phyloP scores from a whole-genome alignment of 2,888 invertebrate genomes.

The Chalcosyrphus nemorum region DNA sequence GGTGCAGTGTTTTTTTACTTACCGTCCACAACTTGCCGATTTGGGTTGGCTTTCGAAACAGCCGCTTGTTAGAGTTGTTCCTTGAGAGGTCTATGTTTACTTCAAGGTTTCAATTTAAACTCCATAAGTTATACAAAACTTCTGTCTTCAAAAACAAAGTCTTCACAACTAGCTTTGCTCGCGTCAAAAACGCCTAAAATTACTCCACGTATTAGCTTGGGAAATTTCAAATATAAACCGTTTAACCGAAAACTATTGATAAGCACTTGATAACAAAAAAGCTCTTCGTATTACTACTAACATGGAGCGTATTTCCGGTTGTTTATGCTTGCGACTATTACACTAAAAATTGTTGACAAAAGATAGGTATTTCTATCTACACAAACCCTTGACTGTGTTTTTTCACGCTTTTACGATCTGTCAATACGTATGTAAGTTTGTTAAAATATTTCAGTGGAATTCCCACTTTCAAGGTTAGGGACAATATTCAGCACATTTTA shows the following conservation, averaged over 20 bases:
- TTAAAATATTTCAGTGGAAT: background rate
- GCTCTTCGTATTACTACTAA: background rate
- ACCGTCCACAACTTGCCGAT: too few species aligned
- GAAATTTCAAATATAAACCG: background rate
- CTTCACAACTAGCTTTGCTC: too few species aligned
- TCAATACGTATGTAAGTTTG: background rate
- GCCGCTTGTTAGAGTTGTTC: too few species aligned
- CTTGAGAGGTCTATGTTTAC: too few species aligned
- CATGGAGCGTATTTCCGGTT: background rate
- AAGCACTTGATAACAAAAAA: constrained; percentile 1
- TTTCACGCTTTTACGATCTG: background rate
- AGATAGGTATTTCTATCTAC: background rate
- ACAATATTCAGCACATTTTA: background rate
- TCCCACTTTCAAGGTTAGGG: background rate
- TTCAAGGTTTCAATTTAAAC: too few species aligned
- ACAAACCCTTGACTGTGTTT: background rate
- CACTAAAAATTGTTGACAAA: background rate
- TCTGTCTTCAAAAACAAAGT: too few species aligned
- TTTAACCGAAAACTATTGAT: background rate
- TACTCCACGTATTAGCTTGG: background rate
- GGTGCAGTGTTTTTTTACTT: too few species aligned
- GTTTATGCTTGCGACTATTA: background rate
- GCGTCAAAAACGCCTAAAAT: background rate
- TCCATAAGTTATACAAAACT: too few species aligned
- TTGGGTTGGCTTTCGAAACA: too few species aligned